phyloP scores from a whole-genome alignment of 2,797 vertebrate genomes.

The Argyrosomus regius region DNA sequence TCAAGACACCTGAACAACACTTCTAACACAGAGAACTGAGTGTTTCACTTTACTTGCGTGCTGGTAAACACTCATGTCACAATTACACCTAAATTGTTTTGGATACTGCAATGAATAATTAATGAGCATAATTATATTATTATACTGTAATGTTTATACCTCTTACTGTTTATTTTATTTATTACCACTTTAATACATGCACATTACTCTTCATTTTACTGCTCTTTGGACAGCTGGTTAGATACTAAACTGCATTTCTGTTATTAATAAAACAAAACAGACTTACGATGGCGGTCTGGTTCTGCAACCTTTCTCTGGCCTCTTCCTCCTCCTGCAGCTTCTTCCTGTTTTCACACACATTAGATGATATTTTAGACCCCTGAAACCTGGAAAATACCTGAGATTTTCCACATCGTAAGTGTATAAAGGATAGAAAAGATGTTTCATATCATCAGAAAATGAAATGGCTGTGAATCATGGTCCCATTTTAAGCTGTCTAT shows the following conservation, averaged over 20 bases:
- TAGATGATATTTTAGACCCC: neutral
- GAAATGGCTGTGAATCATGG: neutral
- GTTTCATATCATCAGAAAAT: neutral
- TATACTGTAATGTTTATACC: neutral
- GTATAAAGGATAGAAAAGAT: no score
- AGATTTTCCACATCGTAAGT: neutral
- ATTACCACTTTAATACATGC: no score
- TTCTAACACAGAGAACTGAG: neutral
- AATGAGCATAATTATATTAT: neutral
- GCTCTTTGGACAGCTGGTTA: no score
- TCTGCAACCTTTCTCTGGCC: slow-evolving; percentile 88
- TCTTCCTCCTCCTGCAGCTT: slow-evolving; percentile 95
- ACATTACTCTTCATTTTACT: no score
- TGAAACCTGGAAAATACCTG: neutral
- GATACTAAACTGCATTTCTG: no score
- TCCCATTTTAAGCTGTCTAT: no score
- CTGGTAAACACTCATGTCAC: no score
- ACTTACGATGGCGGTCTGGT: slow-evolving; percentile 90
- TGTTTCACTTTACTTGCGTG: neutral
- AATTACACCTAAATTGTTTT: no score
- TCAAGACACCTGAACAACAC: neutral
- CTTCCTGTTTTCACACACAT: slow-evolving; percentile 84
- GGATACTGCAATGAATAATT: neutral
- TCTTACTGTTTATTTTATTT: neutral
- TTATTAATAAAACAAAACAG: neutral